Evolutionary conservation across 2,888 invertebrate species (phyloP), one percentile per base, ranked within the genome.

Genomic region (Xestia c-nigrum): DNA sequence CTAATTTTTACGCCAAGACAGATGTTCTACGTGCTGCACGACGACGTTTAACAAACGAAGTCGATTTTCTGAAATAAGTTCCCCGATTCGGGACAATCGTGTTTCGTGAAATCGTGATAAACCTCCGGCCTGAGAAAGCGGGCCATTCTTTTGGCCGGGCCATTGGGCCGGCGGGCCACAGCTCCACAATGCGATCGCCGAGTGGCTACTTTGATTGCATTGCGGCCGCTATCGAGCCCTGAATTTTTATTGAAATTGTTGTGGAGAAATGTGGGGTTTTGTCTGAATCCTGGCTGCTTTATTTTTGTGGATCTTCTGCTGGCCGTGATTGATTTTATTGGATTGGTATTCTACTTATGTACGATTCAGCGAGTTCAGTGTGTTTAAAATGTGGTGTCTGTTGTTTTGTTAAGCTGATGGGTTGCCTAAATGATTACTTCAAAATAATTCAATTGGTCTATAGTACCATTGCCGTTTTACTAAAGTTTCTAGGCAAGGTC

Each of bases 181-280:
- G 80, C 80, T 80, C 78, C 72, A 85, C 66, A 85, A 84, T 81
- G 74, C 81, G 80, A 78, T 78, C 64, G 65, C 69, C 69, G 76
- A 87, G 81, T 86, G 81, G 84, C 76, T 84, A 87, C 86, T 87
- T 87, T 84, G 84, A 87, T 87, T 87, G 81, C 86, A 84, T 86
- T 86, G 86, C 77, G 86, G 88, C 68, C 61, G 63, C 72, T 59
- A 75, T 74, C 72, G 76, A 79, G 64, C 67, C 73, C 65, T 75
- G 81, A 87, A 68, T 78, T 86, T 87, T 88, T 88, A 86, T 81
- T 81, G 76, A 81, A 83, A 84, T 78, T 75, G 76, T 77, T 83
- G 80, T 81, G 61, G 72, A 64, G 74, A 66, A 76, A 85, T 83
- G 78, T 72, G 69, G 71, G 64, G 57, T 82, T 83, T 70, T 24